Conservation (phyloP, 2,797 vertebrate species). For the Melanotaenia pygmaea region DNA sequence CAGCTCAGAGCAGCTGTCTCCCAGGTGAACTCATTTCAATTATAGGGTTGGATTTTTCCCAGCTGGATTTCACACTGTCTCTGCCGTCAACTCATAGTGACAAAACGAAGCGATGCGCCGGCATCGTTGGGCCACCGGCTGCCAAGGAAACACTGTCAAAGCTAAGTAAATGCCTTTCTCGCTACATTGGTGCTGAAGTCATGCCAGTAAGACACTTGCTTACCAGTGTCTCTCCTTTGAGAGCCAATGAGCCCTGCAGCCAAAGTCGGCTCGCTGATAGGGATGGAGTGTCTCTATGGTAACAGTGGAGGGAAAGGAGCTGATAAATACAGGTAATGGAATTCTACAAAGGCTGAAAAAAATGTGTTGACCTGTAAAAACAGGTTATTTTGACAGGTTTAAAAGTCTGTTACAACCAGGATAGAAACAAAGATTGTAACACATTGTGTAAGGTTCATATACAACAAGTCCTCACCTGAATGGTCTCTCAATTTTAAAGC, state of each 20-base stretch:
- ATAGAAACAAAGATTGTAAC: neutral
- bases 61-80: conserved; percentile 76
- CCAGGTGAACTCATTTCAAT: conserved; percentile 83
- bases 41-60: conserved; percentile 69
- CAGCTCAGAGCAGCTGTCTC: conserved; percentile 68
- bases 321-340: conserved; percentile 82
- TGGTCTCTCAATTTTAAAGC: neutral
- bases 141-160: conserved; percentile 73
- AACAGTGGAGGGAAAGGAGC: conserved; percentile 77
- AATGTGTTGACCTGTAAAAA: conserved; percentile 23
- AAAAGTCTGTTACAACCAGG: neutral
- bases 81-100: conserved; percentile 69
- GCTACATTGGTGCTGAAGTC: conserved; percentile 57
- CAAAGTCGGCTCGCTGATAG: conserved; percentile 79
- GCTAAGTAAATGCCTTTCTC: conserved; percentile 70
- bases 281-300: conserved; percentile 87
- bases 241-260: conserved; percentile 77
- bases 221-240: conserved; percentile 73
- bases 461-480: conserved; percentile 6
- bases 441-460: conserved; percentile 1
- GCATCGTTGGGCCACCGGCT: conserved; percentile 58
- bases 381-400: conserved; percentile 2
- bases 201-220: conserved; percentile 76
- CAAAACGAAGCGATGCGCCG: conserved; percentile 65
- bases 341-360: conserved; percentile 71